Base-by-base conservation (phyloP, 1,140 invertebrate species). In the Meloidogyne chitwoodi region DNA sequence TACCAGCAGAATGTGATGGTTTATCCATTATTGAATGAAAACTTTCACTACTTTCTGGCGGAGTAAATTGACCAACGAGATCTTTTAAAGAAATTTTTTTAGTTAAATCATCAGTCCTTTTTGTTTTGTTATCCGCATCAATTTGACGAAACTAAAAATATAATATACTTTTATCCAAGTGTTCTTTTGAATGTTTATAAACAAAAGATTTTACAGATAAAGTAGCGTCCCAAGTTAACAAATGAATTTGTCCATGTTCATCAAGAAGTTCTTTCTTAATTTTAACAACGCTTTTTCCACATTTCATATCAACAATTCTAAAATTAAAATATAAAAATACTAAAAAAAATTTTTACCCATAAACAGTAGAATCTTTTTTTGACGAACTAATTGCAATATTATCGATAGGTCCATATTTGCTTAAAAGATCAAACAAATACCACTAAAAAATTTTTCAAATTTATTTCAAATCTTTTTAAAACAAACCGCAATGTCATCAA, bases 301-400 rank as follows among this genome's bases (percentile, higher is more conserved):
- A 1, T 56, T 56, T 3, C 48, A 56, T 56, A 56, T 56, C 48
- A 56, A 56, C 48, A n/a, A 56, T 56, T 56, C 48, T 56, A 56
- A 22, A 44, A 16, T 44, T 16, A 44, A 44, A 16, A 16, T 16
- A 44, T n/a, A 56, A n/a, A n/a, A n/a, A 6, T n/a, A 56, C n/a
- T 56, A 56, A 56, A 56, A 56, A 6, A n/a, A n/a, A 56, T n/a
- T n/a, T n/a, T n/a, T n/a, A 70, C 68, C 68, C 68, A 70, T 70
- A 70, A 19, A 70, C 38, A 29, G 38, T 61, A 19, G 31, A 44
- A 44, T 41, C 48, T 8, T 56, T 44, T n/a, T 70, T 70, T 1
- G 68, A 70, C 19, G 16, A 56, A n/a, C 44, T 44, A 29, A 70
- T 14, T 8, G 8, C 27, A 44, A 70, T 70, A 29, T 70, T 70